Percentiles rank a stretch among this genome's conserved stretches.
phyloP scores from a whole-genome alignment of 2,113 vertebrate genomes.

The Gnathonemus echidnorhynchus region DNA sequence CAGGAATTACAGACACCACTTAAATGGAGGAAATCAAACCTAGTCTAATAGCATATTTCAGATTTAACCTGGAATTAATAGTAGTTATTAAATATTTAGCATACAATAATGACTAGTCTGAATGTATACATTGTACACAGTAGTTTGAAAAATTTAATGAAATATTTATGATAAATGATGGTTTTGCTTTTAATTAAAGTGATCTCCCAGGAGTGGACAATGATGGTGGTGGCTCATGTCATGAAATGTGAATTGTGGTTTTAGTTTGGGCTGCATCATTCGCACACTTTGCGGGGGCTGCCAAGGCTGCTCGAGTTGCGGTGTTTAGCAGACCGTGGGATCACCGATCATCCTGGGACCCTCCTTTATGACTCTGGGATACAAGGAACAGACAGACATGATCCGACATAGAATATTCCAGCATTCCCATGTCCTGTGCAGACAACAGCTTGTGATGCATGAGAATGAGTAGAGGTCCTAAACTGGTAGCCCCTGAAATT shows the following conservation, averaged over 20 bases:
- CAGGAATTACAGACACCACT: too few species aligned
- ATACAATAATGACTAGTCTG: neutral
- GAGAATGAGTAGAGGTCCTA: neutral
- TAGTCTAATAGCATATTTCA: neutral
- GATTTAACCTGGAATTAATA: neutral
- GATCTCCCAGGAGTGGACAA: too few species aligned
- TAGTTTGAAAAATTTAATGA: neutral
- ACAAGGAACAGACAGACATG: neutral
- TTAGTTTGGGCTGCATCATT: too few species aligned
- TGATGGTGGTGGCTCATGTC: too few species aligned
- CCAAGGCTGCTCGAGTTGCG: too few species aligned
- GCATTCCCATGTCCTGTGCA: neutral
- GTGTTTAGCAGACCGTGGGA: too few species aligned
- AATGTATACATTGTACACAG: neutral
- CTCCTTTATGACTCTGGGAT: too few species aligned
- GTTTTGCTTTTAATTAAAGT: neutral
- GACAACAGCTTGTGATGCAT: neutral
- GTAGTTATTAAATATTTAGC: neutral
- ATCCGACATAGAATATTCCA: neutral
- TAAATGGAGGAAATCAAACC: neutral
- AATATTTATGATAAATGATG: neutral
- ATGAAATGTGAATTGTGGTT: too few species aligned
- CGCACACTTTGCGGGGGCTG: neutral
- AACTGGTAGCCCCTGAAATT: neutral
- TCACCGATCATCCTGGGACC: too few species aligned